These are phyloP conservation scores for Ruditapes philippinarum DNA, from an alignment of 1,140 invertebrate species.

Conservation along the genomic window DNA sequence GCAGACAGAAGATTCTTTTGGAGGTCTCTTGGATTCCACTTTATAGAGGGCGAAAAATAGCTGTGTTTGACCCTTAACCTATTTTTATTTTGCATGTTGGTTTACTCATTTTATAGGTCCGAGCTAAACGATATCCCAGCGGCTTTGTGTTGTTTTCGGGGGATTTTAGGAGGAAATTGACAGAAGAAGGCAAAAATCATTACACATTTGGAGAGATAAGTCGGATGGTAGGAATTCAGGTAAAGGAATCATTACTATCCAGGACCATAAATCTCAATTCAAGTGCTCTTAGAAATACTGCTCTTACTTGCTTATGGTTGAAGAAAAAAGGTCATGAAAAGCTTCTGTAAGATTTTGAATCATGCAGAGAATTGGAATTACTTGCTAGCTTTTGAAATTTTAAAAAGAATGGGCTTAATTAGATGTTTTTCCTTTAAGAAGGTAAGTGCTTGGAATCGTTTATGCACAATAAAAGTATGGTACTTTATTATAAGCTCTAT, in stretches of 20 bases:
- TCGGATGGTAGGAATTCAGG: slow-evolving; percentile 97
- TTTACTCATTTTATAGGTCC: slow-evolving; percentile 72
- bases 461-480: no score
- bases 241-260: slow-evolving; percentile 86
- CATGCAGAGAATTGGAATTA: neutral
- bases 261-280: no score
- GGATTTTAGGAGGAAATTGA: slow-evolving; percentile 96
- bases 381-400: neutral
- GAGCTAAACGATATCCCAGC: slow-evolving; percentile 90
- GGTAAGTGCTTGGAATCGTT: no score
- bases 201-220: slow-evolving; percentile 98
- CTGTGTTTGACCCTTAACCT: slow-evolving; percentile 5
- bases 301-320: no score
- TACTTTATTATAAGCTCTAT: no score
- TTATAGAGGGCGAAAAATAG: no score
- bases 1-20: no score
- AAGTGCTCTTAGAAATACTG: no score
- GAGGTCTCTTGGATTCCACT: no score
- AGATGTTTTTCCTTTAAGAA: no score
- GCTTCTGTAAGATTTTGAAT: neutral
- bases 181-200: slow-evolving; percentile 92
- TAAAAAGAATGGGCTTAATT: neutral
- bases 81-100: slow-evolving; percentile 62
- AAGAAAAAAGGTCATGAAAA: no score
- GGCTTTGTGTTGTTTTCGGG: slow-evolving; percentile 99